phyloP scores from a whole-genome alignment of 2,113 vertebrate genomes.

The Corythoichthys intestinalis region DNA sequence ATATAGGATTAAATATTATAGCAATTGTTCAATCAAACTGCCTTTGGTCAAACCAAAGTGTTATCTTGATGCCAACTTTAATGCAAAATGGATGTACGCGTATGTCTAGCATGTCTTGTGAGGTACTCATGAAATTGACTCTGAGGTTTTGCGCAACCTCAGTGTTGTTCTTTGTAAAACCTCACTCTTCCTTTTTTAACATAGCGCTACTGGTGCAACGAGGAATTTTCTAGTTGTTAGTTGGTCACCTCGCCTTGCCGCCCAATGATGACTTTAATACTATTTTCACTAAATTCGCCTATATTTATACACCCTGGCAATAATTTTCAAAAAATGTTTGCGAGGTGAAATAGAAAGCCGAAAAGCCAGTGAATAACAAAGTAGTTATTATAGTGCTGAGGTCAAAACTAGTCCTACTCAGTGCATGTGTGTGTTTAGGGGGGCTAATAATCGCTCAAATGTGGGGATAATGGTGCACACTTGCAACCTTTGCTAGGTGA shows the following conservation, averaged over 20 bases:
- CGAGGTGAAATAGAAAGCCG: not conserved
- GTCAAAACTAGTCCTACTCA: not conserved
- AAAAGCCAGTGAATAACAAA: slow-evolving; percentile 1
- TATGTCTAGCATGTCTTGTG: no score
- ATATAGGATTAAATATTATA: no score
- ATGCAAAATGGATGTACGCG: no score
- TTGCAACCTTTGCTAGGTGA: slow-evolving; percentile 3
- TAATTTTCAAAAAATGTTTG: slow-evolving; percentile 1
- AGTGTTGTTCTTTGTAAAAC: not conserved
- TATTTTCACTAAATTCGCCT: not conserved
- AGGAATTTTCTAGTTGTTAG: not conserved
- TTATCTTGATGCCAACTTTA: no score
- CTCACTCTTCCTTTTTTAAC: not conserved
- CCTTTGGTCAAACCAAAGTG: no score
- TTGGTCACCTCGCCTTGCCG: not conserved
- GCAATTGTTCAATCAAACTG: no score
- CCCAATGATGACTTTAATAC: not conserved
- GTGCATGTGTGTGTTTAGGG: not conserved
- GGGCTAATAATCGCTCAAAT: slow-evolving; percentile 6
- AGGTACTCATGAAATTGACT: not conserved
- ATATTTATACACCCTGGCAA: slow-evolving; percentile 1
- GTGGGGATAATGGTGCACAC: slow-evolving; percentile 6
- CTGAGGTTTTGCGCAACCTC: not conserved
- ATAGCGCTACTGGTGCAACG: not conserved
- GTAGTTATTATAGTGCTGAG: slow-evolving; percentile 2